These are phyloP conservation scores for Drosophila anomalata DNA, from an alignment of 2,888 invertebrate species.

Conservation along the genomic window DNA sequence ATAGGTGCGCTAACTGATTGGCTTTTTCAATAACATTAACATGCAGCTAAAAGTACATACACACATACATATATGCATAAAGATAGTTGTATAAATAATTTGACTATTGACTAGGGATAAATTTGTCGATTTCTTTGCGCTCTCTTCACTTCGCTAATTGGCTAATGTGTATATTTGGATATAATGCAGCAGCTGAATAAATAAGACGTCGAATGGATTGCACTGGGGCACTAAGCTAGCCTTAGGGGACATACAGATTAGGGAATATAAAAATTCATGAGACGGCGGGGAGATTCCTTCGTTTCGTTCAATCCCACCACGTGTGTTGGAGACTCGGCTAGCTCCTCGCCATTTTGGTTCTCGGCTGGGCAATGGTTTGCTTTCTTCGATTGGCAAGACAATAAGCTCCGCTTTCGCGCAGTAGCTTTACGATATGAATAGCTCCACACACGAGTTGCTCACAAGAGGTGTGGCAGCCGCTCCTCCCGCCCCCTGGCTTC, in stretches of 20 bases:
- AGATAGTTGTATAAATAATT: conserved; percentile 80
- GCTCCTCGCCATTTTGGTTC: conserved; percentile 12
- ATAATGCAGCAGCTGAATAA: conserved; percentile 60
- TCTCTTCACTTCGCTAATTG: conserved; percentile 60
- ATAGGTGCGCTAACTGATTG: conserved; percentile 18
- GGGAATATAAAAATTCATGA: conserved; percentile 54
- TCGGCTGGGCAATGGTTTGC: conserved; percentile 65
- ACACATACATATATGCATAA: background rate
- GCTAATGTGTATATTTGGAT: conserved; percentile 75
- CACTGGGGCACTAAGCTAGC: conserved; percentile 56
- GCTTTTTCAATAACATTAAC: conserved; percentile 54
- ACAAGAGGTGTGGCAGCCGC: conserved; percentile 58
- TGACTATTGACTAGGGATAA: conserved; percentile 83
- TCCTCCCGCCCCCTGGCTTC: conserved; percentile 33
- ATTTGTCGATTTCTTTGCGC: conserved; percentile 65
- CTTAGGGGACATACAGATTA: conserved; percentile 34
- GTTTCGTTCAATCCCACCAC: conserved; percentile 2
- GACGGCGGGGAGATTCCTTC: conserved; percentile 60
- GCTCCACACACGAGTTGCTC: conserved; percentile 79
- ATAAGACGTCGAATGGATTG: conserved; percentile 54
- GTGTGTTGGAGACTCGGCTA: conserved; percentile 29
- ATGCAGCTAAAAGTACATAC: conserved; percentile 57
- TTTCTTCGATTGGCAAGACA: conserved; percentile 77
- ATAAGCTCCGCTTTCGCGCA: conserved; percentile 16
- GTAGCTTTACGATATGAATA: conserved; percentile 71